A percentile compares a stretch with the other conserved stretches of the same genome.
Conservation (phyloP, 2,113 vertebrate species). For the Tretioscincus oriximinensis region DNA sequence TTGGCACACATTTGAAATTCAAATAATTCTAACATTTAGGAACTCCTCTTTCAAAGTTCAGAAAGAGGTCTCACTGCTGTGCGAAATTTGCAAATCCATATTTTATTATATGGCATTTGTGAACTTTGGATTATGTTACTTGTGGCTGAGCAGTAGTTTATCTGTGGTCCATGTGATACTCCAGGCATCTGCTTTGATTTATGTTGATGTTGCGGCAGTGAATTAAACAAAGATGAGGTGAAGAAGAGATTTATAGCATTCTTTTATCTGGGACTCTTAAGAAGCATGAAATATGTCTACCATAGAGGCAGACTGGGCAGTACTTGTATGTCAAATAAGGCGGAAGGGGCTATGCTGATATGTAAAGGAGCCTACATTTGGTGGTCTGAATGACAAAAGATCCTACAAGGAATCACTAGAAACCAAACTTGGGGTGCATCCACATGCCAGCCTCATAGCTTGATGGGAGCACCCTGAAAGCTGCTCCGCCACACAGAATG, state of each 20-base stretch:
- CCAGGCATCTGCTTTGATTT: conserved; percentile 22
- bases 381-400: not conserved
- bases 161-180: conserved; percentile 16
- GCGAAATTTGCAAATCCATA: conserved; percentile 15
- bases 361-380: not conserved
- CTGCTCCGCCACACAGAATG: too few species aligned
- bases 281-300: conserved; percentile 13
- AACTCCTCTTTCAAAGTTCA: conserved; percentile 25
- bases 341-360: not conserved
- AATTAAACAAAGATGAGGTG: conserved; percentile 30
- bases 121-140: conserved; percentile 14
- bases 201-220: not conserved
- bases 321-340: not conserved
- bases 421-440: not conserved
- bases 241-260: conserved; percentile 26
- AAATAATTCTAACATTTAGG: conserved; percentile 24
- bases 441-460: too few species aligned
- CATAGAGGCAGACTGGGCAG: not conserved
- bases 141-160: conserved; percentile 10
- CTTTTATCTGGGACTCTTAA: conserved; percentile 15
- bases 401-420: not conserved
- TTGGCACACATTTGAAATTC: conserved; percentile 27
- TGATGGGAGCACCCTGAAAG: too few species aligned
- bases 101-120: conserved; percentile 11
- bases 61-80: conserved; percentile 5